Base-by-base conservation (phyloP, 2,797 vertebrate species). In the Carduelis carduelis region DNA sequence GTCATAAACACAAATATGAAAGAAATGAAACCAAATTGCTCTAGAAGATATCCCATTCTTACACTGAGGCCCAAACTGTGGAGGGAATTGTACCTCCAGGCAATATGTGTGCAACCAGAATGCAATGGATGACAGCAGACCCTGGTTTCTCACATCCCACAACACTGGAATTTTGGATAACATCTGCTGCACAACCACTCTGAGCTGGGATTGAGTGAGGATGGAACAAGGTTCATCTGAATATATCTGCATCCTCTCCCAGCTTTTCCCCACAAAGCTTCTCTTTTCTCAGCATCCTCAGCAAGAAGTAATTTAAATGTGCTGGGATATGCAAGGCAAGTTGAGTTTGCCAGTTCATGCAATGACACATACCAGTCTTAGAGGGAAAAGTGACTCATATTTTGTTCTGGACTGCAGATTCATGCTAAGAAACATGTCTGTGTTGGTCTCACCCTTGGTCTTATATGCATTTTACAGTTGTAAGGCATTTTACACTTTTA, bases 151-250 rank as follows among this genome's bases (percentile, higher is more conserved):
- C 32, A 81, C 34, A 32, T n/a, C 19, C 16, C 41, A 46, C 22
- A 77, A 7, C 2, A 1, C 0, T 56, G 20, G 11, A 3, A 14
- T 30, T 93, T 83, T 71, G 43, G 12, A 50, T 43, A 85, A 60
- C 32, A 46, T 53, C 50, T 83, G 44, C 47, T 34, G 8, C n/a
- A 65, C 43, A 78, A 34, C 14, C 0, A 0, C 59, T 68, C 53
- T 75, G 57, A 71, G 21, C 12, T 0, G 1, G 14, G 20, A 49
- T 3, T 59, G 14, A 78, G 10, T 0, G 0, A 78, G 37, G 12
- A 8, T 83, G 53, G 27, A 55, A 55, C 11, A 23, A 8, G 8
- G 4, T 76, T 84, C n/a, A 20, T 44, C 28, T 61, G 15, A 22
- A 22, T 22, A 2, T 34, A 35, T 60, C 55, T 76, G 30, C 41